Conservation (phyloP, 1,140 invertebrate genomes). For the Drosophila santomea region DNA sequence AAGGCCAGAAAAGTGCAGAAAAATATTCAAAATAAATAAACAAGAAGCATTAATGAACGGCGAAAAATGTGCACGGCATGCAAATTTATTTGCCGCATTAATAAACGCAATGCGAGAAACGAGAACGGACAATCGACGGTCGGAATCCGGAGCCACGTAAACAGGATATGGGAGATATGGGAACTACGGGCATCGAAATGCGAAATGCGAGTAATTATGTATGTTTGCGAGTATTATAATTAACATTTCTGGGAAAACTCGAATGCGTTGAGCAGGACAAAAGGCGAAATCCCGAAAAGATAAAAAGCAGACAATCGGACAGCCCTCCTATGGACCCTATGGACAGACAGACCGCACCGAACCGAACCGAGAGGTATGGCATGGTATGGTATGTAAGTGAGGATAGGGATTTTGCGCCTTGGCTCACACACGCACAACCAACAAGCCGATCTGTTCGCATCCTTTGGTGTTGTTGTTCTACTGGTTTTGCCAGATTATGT, state of each 20-base stretch:
- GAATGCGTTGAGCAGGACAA: conserved; percentile 81
- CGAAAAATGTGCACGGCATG: conserved; percentile 68
- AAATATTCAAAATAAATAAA: conserved; percentile 56
- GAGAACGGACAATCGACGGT: conserved; percentile 24
- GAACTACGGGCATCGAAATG: conserved; percentile 33
- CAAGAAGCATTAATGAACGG: conserved; percentile 51
- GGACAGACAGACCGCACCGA: not conserved
- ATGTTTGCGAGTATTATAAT: conserved; percentile 79
- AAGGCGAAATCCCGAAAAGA: conserved; percentile 61
- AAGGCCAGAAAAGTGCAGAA: conserved; percentile 16
- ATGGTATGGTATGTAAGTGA: conserved; percentile 38
- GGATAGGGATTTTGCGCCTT: conserved; percentile 73
- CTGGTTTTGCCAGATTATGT: conserved; percentile 81
- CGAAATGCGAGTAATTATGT: conserved; percentile 80
- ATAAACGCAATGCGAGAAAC: conserved; percentile 51
- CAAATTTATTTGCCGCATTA: conserved; percentile 80
- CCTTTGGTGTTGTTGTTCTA: conserved; percentile 74
- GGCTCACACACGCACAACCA: conserved; percentile 48
- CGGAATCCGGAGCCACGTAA: conserved; percentile 49
- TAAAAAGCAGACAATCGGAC: conserved; percentile 24
- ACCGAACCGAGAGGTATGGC: no score
- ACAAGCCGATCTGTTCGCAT: conserved; percentile 60
- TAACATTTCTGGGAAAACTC: conserved; percentile 83
- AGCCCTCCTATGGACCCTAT: not conserved
- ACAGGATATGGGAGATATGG: conserved; percentile 73